Conservation (phyloP, 92 coral and sea anemone genomes). For the Porites rus region DNA sequence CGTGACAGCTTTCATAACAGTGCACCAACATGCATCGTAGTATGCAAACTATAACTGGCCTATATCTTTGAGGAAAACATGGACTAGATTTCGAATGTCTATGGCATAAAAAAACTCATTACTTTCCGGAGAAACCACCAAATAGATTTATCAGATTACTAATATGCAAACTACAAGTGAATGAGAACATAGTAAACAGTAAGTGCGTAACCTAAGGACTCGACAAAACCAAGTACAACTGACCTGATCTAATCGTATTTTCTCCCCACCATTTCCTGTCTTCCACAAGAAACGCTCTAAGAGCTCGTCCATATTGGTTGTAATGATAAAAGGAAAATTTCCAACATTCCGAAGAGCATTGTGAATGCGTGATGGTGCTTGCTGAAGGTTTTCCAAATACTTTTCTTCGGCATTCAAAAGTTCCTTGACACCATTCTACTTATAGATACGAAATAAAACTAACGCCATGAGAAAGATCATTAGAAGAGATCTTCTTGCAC, state of each 20-base stretch:
- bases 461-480: neutral
- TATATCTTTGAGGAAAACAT: no score
- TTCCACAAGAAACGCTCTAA: constrained; percentile 71
- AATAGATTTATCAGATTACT: no score
- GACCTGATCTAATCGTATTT: constrained; percentile 71
- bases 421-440: constrained; percentile 38
- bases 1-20: no score
- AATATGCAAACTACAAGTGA: no score
- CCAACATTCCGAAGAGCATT: constrained; percentile 73
- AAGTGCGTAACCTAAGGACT: neutral
- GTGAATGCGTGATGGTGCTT: constrained; percentile 70
- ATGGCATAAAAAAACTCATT: no score
- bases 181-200: no score
- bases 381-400: constrained; percentile 58
- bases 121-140: no score
- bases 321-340: constrained; percentile 66
- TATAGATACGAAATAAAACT: neutral
- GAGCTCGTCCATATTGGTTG: constrained; percentile 73
- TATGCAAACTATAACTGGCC: no score
- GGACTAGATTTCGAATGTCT: no score
- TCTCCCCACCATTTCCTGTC: constrained; percentile 75
- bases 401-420: constrained; percentile 45
- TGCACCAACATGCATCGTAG: no score
- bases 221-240: neutral
- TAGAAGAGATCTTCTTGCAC: no score